Evolutionary conservation across 2,888 invertebrate species (phyloP).

Genomic region (Sisyra terminalis): DNA sequence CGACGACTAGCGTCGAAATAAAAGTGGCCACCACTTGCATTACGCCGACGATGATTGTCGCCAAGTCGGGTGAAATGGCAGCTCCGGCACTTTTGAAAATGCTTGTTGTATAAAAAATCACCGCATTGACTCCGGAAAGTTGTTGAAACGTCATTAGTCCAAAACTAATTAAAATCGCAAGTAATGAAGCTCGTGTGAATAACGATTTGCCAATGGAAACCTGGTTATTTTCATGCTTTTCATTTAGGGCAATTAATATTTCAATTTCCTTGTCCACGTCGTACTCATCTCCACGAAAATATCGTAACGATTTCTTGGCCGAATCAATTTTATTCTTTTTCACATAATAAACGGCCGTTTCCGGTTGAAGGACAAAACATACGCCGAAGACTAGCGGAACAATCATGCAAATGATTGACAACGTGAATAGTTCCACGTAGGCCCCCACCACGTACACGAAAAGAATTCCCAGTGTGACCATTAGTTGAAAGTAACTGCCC

Average conservation of each 20-base stretch:
- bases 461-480: slow-evolving; percentile 70
- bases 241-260: slow-evolving; percentile 37
- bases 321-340: slow-evolving; percentile 43
- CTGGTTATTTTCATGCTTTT: slow-evolving; percentile 32
- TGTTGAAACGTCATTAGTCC: slow-evolving; percentile 84
- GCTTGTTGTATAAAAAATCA: slow-evolving; percentile 58
- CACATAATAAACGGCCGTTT: slow-evolving; percentile 61
- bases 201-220: slow-evolving; percentile 39
- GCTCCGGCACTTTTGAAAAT: slow-evolving; percentile 57
- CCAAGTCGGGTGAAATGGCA: slow-evolving; percentile 35
- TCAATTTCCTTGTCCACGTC: slow-evolving; percentile 47
- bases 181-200: slow-evolving; percentile 41
- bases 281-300: slow-evolving; percentile 57
- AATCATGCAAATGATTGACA: slow-evolving; percentile 47
- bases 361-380: slow-evolving; percentile 72
- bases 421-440: slow-evolving; percentile 32
- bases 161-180: slow-evolving; percentile 52
- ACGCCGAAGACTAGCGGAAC: slow-evolving; percentile 52
- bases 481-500: slow-evolving; percentile 77
- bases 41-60: slow-evolving; percentile 67
- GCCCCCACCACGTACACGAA: slow-evolving; percentile 55
- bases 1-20: slow-evolving; percentile 58
- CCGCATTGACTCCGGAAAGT: slow-evolving; percentile 66
- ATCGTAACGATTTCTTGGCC: slow-evolving; percentile 50
- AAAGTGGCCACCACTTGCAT: slow-evolving; percentile 60